Conservation (phyloP, 2,113 vertebrate species). For the Cichladusa arquata region DNA sequence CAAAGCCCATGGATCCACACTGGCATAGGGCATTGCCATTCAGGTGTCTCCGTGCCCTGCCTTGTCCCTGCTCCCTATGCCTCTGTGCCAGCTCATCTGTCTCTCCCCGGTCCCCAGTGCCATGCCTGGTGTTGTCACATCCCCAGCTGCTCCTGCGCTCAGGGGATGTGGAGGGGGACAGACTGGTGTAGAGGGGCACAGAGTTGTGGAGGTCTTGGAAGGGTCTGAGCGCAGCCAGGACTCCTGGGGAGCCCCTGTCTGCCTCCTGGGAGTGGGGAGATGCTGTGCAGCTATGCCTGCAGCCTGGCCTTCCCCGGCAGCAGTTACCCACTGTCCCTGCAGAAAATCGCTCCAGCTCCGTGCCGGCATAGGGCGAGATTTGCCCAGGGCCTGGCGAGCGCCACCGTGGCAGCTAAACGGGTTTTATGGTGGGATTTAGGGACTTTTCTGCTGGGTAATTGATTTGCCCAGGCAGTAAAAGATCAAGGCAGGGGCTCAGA, state of each 20-base stretch:
- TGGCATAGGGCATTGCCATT: background rate
- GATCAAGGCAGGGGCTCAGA: conserved; percentile 56
- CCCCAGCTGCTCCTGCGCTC: background rate
- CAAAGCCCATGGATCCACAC: fast-evolving
- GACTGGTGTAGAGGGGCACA: background rate
- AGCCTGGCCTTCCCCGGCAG: background rate
- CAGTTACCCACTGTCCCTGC: background rate
- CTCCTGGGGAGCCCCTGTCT: background rate
- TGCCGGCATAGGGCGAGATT: background rate
- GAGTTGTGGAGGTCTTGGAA: fast-evolving
- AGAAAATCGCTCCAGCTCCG: background rate
- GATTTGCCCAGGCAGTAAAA: conserved; percentile 67
- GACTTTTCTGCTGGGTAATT: conserved; percentile 63
- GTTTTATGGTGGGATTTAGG: conserved; percentile 68
- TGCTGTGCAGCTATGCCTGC: background rate
- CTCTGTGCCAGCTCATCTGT: background rate
- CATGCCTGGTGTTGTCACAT: background rate
- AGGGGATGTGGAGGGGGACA: fast-evolving
- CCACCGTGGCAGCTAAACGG: conserved; percentile 31
- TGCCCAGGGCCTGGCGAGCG: background rate
- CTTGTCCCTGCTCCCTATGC: background rate
- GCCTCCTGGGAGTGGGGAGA: background rate
- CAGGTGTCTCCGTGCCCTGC: fast-evolving
- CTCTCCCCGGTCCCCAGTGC: background rate
- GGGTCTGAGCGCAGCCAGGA: background rate